Base-by-base conservation (phyloP, 1,140 invertebrate species). In the Macrobrachium rosenbergii region DNA sequence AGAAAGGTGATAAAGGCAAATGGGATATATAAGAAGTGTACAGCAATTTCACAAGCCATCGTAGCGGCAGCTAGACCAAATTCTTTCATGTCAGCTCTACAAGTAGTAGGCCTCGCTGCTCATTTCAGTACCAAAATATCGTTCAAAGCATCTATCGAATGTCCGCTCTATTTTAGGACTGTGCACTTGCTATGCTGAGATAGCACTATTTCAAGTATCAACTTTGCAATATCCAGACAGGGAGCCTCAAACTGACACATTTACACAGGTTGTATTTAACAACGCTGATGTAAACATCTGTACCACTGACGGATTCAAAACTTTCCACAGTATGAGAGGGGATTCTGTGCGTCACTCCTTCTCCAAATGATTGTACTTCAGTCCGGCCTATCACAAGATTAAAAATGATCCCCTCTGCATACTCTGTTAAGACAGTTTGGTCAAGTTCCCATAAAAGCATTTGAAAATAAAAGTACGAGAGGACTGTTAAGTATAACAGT, bases 91-190 rank as follows among this genome's bases (percentile, higher is more conserved):
- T 77, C 75, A 77, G 2, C 75, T 17, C 52, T 2, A 63, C 62
- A 63, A 37, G 28, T 2, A 63, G n/a, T 63, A n/a, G n/a, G n/a
- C 62, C 62, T 63, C n/a, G 2, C 1, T 63, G n/a, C 5, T 63
- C 62, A 63, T 63, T 5, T 63, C 5, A 63, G 62, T 80, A 52
- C 5, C 5, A 80, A 80, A 80, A 23, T 80, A 62, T 80, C 52
- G 78, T 62, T 80, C 59, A 62, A 80, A 80, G 78, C 78, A 80
- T 63, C 78, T 63, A 80, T 52, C 60, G 78, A 80, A 80, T 63
- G 62, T 63, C 5, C 62, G 2, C 62, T n/a, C 1, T 63, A 2
- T n/a, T n/a, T n/a, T 63, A 2, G n/a, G 62, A 63, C 5, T 63
- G 62, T 63, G 62, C 1, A 5, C 62, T 63, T 63, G 2, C 62